phyloP scores from a whole-genome alignment of 2,797 vertebrate genomes.

The Percopsis omiscomaycus region DNA sequence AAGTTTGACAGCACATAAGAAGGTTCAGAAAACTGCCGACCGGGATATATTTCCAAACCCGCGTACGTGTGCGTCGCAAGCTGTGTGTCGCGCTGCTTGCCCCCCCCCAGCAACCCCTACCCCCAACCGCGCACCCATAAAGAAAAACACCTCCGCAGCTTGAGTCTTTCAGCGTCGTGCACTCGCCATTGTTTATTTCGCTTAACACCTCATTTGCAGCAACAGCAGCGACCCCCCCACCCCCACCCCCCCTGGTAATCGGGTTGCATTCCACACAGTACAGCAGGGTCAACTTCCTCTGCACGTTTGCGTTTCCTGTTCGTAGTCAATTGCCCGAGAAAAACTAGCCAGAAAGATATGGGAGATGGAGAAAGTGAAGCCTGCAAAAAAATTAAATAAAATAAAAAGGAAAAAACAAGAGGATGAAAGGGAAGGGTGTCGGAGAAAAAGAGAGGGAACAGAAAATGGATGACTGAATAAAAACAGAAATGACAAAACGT shows the following conservation, averaged over 20 bases:
- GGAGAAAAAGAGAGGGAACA: conserved; percentile 2
- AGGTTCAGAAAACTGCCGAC: too few species aligned
- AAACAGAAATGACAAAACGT: not conserved
- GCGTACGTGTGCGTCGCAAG: not conserved
- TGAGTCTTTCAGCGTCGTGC: conserved; percentile 58
- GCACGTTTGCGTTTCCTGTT: conserved; percentile 62
- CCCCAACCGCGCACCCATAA: conserved; percentile 47
- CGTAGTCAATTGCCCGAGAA: conserved; percentile 55
- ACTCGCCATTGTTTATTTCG: conserved; percentile 76
- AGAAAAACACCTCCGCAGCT: conserved; percentile 66
- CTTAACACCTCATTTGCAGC: conserved; percentile 79
- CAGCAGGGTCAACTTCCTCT: conserved; percentile 54
- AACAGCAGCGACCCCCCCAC: not conserved
- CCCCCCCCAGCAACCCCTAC: conserved; percentile 25
- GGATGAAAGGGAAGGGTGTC: not conserved
- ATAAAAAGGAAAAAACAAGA: not conserved
- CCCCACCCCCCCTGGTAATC: conserved; percentile 50
- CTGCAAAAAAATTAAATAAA: not conserved
- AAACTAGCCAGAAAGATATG: conserved; percentile 24
- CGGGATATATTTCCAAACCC: too few species aligned
- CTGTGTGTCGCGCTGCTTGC: conserved; percentile 41
- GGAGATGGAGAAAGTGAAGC: conserved; percentile 22
- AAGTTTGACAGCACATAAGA: not conserved
- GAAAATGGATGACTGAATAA: conserved; percentile 21
- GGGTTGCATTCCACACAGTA: conserved; percentile 65